Evolutionary conservation across 2,797 vertebrate species (phyloP).

Genomic region (Loriculus beryllinus): DNA sequence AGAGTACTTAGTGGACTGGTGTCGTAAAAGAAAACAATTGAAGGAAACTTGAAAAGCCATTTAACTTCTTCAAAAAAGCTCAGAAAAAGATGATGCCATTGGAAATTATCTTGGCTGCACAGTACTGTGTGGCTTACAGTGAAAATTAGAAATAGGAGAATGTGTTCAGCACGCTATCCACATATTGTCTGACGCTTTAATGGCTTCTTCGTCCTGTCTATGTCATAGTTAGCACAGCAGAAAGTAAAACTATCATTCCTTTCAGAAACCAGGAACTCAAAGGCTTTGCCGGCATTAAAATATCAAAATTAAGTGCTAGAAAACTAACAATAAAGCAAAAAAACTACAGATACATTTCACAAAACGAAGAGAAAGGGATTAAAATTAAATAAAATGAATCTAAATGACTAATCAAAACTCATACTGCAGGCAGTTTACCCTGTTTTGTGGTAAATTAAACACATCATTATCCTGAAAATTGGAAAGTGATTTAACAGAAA

Average conservation of each 20-base stretch:
- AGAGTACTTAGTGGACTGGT: neutral
- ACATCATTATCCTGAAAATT: conserved; percentile 78
- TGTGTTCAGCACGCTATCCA: neutral
- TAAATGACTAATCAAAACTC: conserved; percentile 79
- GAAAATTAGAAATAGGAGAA: conserved; percentile 35
- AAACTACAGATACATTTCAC: neutral
- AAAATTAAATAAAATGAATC: conserved; percentile 33
- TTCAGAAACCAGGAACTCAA: neutral
- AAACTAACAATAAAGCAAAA: conserved; percentile 9
- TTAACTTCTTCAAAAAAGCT: neutral
- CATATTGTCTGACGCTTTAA: neutral
- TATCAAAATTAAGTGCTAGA: neutral
- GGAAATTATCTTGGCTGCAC: neutral
- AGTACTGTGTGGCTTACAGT: neutral
- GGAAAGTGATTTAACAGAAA: conserved; percentile 70
- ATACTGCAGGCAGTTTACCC: conserved; percentile 73
- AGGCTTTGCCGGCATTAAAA: conserved; percentile 11
- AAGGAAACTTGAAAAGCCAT: neutral
- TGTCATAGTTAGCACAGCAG: neutral
- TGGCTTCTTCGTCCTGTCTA: neutral
- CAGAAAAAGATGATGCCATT: conserved; percentile 15
- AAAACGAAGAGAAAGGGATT: neutral
- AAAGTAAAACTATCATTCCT: neutral
- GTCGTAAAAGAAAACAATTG: neutral
- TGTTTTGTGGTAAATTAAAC: conserved; percentile 83